These are phyloP conservation scores for Frankliniella intonsa DNA, from an alignment of 2,888 invertebrate genomes.

Conservation along the genomic window DNA sequence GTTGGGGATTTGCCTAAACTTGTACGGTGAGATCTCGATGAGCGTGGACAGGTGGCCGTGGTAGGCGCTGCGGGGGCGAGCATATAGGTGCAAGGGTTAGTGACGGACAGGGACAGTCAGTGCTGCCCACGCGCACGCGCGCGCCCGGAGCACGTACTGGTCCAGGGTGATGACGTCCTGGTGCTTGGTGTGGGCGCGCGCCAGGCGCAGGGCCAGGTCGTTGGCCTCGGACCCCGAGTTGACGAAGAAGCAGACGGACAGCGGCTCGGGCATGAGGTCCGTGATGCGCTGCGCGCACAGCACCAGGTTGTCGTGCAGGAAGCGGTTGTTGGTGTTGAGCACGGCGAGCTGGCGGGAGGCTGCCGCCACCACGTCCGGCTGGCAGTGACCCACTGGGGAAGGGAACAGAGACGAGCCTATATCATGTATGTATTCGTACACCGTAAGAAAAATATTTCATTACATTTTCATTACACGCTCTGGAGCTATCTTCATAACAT, in stretches of 20 bases:
- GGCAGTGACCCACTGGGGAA: conserved; percentile 91
- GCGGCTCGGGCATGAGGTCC: conserved; percentile 72
- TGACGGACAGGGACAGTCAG: not conserved
- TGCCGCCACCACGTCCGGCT: conserved; percentile 88
- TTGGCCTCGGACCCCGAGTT: conserved; percentile 99
- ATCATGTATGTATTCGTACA: no score
- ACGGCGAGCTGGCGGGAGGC: conserved; percentile 85
- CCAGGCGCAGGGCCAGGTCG: conserved; percentile 89
- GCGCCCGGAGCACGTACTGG: conserved; percentile 94
- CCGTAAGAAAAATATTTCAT: no score
- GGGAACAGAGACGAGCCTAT: conserved; percentile 33
- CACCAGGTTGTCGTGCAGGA: conserved; percentile 92
- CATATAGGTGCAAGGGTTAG: not conserved
- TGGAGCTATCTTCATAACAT: no score
- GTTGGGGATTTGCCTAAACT: conserved; percentile 85
- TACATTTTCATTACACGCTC: no score
- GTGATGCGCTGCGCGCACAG: conserved; percentile 81
- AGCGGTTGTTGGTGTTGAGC: conserved; percentile 92
- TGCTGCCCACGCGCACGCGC: no score
- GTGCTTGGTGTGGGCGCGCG: conserved; percentile 81
- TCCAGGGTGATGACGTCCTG: conserved; percentile 89
- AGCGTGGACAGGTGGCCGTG: conserved; percentile 95
- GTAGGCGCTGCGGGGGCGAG: conserved; percentile 74
- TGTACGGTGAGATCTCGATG: conserved; percentile 98
- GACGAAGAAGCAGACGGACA: conserved; percentile 92